These are phyloP conservation scores for Acanthosoma haemorrhoidale DNA, from an alignment of 2,888 invertebrate species.

Conservation along the genomic window DNA sequence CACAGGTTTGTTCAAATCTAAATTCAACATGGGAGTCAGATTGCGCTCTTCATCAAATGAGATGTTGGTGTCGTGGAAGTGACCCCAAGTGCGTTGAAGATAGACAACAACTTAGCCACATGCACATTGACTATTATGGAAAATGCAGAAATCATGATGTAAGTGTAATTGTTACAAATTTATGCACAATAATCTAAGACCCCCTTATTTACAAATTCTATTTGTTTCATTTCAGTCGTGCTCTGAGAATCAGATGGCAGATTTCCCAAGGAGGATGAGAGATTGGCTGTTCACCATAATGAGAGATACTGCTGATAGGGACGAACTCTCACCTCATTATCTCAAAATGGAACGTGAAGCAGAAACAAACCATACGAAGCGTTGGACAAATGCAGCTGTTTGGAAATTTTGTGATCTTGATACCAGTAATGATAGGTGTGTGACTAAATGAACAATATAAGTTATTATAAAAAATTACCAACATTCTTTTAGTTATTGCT, in stretches of 20 bases:
- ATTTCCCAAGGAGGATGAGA: conserved; percentile 94
- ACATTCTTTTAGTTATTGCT: too few relatives aligned
- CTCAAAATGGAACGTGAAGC: conserved; percentile 83
- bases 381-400: conserved; percentile 88
- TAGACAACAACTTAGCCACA: conserved; percentile 70
- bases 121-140: conserved; percentile 93
- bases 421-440: conserved; percentile 29
- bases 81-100: conserved; percentile 59
- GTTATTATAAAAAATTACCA: not conserved
- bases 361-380: conserved; percentile 73
- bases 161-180: not conserved
- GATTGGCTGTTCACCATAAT: conserved; percentile 98
- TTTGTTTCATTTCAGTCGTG: conserved; percentile 57
- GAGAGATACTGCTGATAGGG: conserved; percentile 86
- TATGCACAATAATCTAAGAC: not conserved
- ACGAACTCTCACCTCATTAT: conserved; percentile 76
- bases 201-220: not conserved
- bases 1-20: conserved; percentile 82
- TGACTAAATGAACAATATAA: not conserved
- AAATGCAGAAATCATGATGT: conserved; percentile 73
- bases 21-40: conserved; percentile 94
- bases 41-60: conserved; percentile 88
- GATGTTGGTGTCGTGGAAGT: conserved; percentile 81
- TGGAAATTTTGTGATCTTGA: conserved; percentile 99
- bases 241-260: conserved; percentile 76